A percentile compares a stretch with the other conserved stretches of the same genome.
Evolutionary conservation across 2,888 invertebrate species (phyloP).

Genomic region (Pseudococcus longispinus): DNA sequence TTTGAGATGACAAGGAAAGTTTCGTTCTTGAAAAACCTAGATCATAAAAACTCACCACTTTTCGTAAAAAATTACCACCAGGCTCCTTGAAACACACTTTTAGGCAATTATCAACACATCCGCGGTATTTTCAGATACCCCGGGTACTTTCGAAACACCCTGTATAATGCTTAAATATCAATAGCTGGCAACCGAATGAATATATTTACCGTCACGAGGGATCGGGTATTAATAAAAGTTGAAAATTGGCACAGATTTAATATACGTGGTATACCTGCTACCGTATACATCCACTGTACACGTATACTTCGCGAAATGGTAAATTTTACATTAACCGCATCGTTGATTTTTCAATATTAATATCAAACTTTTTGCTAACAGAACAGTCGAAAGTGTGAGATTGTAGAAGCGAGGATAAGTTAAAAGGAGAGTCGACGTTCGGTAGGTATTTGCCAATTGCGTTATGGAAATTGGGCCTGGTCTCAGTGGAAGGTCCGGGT

Average conservation of each 20-base stretch:
- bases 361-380: slow-evolving; percentile 20
- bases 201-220: background rate
- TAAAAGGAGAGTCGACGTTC: background rate
- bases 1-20: too few species aligned
- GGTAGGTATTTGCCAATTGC: slow-evolving; percentile 27
- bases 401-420: background rate
- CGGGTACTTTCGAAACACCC: background rate
- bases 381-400: background rate
- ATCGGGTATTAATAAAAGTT: background rate
- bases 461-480: slow-evolving; percentile 13
- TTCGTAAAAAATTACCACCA: too few species aligned
- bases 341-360: slow-evolving; percentile 37
- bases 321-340: slow-evolving; percentile 6
- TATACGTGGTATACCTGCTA: background rate
- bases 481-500: background rate
- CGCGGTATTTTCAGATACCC: background rate
- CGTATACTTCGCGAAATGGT: background rate
- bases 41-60: too few species aligned
- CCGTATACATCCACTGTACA: too few species aligned
- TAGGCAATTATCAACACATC: too few species aligned
- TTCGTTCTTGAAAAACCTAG: too few species aligned
- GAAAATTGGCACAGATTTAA: slow-evolving; percentile 22
- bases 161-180: background rate
- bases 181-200: background rate
- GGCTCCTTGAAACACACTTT: too few species aligned